Evolutionary conservation across 2,113 vertebrate species (phyloP).

Genomic region (Ctenomys sociabilis): DNA sequence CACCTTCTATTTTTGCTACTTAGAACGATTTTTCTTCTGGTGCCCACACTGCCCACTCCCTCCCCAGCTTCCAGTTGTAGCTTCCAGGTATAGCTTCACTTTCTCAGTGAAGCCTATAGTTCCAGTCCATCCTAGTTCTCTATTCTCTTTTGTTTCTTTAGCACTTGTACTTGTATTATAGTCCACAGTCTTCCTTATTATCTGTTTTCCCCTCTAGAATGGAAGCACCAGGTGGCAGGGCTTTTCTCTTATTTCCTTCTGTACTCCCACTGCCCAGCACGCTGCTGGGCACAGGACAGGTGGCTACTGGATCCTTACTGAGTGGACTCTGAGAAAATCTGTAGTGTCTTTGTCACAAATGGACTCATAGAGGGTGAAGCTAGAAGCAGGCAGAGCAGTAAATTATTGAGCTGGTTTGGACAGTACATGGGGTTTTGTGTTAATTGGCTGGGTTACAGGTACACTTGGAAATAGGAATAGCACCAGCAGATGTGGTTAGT

Average conservation of each 20-base stretch:
- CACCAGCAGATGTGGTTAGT: not conserved
- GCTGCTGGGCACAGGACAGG: not conserved
- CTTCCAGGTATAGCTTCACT: too few species aligned
- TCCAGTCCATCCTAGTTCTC: not conserved
- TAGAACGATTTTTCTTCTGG: not conserved
- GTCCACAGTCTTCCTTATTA: not conserved
- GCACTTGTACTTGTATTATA: rapidly evolving
- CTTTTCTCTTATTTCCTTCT: not conserved
- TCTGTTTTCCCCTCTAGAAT: not conserved
- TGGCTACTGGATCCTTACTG: not conserved
- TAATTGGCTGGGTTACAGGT: not conserved
- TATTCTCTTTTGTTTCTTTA: not conserved
- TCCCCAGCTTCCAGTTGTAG: not conserved
- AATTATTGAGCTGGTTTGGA: not conserved
- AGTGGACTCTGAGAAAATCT: not conserved
- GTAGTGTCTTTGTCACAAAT: not conserved
- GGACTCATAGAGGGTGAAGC: not conserved
- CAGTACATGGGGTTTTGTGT: not conserved
- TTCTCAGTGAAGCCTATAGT: not conserved
- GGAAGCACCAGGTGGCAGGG: not conserved
- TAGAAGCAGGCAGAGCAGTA: not conserved
- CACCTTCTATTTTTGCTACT: not conserved
- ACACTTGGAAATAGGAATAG: not conserved
- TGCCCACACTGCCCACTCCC: not conserved
- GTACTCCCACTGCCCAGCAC: not conserved